phyloP scores from a whole-genome alignment of 2,113 vertebrate species.

The Aegotheles bennettii region DNA sequence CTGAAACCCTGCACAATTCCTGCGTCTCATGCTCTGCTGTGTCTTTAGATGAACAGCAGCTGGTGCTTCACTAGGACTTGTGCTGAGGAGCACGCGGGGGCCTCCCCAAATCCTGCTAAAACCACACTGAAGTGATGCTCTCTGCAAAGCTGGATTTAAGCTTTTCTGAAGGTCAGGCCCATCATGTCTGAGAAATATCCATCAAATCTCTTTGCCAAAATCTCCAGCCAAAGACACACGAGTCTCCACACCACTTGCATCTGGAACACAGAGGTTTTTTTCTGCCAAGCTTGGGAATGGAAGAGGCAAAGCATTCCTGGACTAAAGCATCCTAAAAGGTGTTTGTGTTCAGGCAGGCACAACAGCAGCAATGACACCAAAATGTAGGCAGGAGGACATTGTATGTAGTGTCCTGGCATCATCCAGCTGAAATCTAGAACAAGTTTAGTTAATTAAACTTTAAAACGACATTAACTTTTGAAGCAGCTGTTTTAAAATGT shows the following conservation, averaged over 20 bases:
- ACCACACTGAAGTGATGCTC: neutral
- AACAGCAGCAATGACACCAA: neutral
- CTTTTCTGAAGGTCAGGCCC: neutral
- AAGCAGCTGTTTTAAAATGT: neutral
- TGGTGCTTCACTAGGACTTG: neutral
- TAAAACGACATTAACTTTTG: neutral
- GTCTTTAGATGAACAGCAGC: neutral
- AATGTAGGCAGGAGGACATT: neutral
- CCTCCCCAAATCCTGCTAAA: neutral
- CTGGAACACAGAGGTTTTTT: neutral
- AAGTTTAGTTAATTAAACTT: neutral
- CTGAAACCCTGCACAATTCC: neutral
- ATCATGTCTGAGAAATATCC: neutral
- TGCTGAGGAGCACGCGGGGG: neutral
- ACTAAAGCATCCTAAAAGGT: neutral
- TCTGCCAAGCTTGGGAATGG: neutral
- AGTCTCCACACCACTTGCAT: neutral
- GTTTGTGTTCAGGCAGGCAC: neutral
- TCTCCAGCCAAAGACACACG: rapidly evolving
- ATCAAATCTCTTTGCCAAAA: neutral
- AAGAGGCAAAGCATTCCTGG: neutral
- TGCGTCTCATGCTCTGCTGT: neutral
- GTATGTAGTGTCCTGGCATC: neutral
- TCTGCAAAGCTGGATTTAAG: neutral
- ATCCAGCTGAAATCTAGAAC: neutral